phyloP scores from a whole-genome alignment of 2,888 invertebrate genomes.

The Trichogramma dendrolimi region DNA sequence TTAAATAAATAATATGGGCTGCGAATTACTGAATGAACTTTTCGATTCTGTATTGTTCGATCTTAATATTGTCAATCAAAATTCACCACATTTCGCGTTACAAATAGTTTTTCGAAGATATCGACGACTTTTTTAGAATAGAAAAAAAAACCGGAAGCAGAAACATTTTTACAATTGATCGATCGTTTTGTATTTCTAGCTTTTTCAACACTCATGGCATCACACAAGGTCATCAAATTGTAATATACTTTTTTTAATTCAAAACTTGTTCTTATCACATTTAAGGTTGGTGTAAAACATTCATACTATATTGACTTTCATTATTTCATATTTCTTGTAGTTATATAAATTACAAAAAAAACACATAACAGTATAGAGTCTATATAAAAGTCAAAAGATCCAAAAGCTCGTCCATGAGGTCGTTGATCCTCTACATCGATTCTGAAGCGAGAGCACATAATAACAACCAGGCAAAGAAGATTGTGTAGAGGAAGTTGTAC shows the following conservation, averaged over 20 bases:
- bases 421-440: no score
- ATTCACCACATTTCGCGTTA: constrained; percentile 16
- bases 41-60: neutral
- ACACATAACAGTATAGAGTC: neutral
- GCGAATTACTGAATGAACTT: neutral
- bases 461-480: no score
- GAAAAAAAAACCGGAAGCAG: neutral
- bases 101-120: constrained; percentile 3
- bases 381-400: no score
- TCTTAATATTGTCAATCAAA: neutral
- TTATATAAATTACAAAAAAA: neutral
- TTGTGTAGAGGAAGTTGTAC: no score
- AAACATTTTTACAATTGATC: neutral
- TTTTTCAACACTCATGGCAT: constrained; percentile 47
- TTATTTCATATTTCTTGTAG: constrained; percentile 3
- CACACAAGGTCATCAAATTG: neutral
- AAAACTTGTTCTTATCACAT: neutral
- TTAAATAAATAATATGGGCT: no score
- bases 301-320: neutral
- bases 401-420: no score
- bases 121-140: constrained; percentile 8
- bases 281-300: neutral
- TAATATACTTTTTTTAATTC: neutral
- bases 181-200: constrained; percentile 41
- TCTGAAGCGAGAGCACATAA: no score